Conservation (phyloP, 1,140 invertebrate genomes). For the Bombus cullumanus region DNA sequence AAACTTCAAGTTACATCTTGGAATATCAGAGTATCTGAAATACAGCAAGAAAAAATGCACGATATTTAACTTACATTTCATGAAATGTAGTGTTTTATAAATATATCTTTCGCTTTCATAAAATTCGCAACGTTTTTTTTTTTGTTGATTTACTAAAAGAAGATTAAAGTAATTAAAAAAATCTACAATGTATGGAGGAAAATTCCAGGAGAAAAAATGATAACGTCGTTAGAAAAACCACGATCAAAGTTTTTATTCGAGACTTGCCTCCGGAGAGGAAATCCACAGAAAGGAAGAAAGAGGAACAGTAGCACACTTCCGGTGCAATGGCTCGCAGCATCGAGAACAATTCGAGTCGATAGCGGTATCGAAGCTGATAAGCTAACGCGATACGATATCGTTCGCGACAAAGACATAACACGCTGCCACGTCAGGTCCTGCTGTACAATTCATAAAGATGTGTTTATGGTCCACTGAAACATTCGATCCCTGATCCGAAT, state of each 20-base stretch:
- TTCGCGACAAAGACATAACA: constrained; percentile 79
- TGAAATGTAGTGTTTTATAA: too few species aligned
- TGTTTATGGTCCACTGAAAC: constrained; percentile 56
- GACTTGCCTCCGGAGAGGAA: constrained; percentile 15
- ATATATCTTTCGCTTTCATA: too few species aligned
- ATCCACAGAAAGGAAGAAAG: constrained; percentile 11
- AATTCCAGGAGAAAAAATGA: neutral
- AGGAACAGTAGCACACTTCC: constrained; percentile 73
- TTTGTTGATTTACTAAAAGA: neutral
- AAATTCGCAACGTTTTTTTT: too few species aligned
- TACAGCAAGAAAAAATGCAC: neutral
- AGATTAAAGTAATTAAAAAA: neutral
- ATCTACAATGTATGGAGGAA: neutral
- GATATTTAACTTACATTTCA: neutral
- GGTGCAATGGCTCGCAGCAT: constrained; percentile 62
- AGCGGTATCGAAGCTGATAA: constrained; percentile 78
- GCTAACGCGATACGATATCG: constrained; percentile 77
- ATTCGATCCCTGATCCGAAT: constrained; percentile 55
- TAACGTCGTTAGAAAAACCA: neutral
- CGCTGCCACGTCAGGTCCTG: constrained; percentile 6
- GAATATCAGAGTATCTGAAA: neutral
- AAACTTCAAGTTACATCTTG: neutral
- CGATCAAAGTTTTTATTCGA: neutral
- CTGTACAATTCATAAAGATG: constrained; percentile 55
- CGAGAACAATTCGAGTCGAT: constrained; percentile 71